Percentiles rank a stretch among this genome's conserved stretches.
Evolutionary conservation across 2,113 vertebrate genomes (phyloP).

Genomic region (Brevimyrus niger): DNA sequence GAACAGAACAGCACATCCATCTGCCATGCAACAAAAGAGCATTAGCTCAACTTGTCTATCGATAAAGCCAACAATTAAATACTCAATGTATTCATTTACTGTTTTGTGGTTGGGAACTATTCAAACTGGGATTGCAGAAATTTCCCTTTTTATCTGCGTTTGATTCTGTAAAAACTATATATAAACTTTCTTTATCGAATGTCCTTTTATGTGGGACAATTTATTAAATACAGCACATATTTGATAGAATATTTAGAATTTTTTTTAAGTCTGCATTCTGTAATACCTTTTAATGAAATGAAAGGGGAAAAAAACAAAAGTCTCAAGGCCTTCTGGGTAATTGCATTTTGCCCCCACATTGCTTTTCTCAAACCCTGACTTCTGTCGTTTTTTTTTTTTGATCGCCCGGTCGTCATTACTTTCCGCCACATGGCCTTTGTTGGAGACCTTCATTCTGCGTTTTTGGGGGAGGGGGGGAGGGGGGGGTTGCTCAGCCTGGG

Average conservation of each 20-base stretch:
- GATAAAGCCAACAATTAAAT: not conserved
- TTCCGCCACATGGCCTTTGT: not conserved
- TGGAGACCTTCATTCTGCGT: conserved; percentile 2
- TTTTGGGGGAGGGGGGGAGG: conserved; percentile 19
- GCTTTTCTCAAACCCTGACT: conserved; percentile 9
- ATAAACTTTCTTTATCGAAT: not conserved
- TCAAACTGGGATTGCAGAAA: not conserved
- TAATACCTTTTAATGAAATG: conserved; percentile 14
- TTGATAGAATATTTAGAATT: not conserved
- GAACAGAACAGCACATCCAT: not conserved
- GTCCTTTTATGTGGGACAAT: not conserved
- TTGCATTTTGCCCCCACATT: not conserved
- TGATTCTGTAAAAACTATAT: not conserved
- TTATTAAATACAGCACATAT: not conserved
- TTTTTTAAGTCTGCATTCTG: not conserved
- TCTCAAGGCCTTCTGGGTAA: conserved; percentile 2
- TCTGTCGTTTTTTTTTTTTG: not conserved
- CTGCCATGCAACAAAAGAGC: not conserved
- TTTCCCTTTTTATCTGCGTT: not conserved
- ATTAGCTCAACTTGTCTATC: not conserved
- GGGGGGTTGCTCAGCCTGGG: conserved; percentile 14
- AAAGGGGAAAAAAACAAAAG: not conserved
- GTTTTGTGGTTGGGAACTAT: not conserved
- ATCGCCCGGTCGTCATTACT: not conserved
- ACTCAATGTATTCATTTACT: not conserved